Conservation (phyloP, 1,140 invertebrate species). For the silkworm (Bombyx mori) region DNA sequence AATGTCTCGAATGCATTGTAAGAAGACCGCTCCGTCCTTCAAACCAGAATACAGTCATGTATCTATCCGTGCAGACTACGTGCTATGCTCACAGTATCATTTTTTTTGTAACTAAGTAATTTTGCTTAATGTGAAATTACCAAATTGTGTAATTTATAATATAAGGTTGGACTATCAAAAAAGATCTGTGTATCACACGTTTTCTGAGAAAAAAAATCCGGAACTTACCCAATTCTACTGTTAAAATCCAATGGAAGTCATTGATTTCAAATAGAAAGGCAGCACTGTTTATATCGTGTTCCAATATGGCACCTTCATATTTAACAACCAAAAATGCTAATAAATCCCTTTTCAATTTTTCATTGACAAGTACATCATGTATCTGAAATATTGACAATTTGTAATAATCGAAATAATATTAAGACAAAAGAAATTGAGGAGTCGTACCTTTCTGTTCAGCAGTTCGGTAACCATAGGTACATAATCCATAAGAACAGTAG, state of each 20-base stretch:
- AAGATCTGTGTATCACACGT: too few relatives aligned
- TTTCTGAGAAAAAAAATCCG: too few relatives aligned
- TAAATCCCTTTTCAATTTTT: constrained; percentile 57
- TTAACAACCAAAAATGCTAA: constrained; percentile 61
- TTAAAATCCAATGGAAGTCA: constrained; percentile 66
- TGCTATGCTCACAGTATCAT: too few relatives aligned
- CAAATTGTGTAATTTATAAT: too few relatives aligned
- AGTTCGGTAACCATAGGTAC: constrained; percentile 69
- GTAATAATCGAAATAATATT: background rate
- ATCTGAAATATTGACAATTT: constrained; percentile 37
- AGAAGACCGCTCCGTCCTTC: too few relatives aligned
- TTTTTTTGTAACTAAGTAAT: too few relatives aligned
- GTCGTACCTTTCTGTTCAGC: constrained; percentile 67
- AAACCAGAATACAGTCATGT: too few relatives aligned
- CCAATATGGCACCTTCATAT: constrained; percentile 63
- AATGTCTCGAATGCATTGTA: too few relatives aligned
- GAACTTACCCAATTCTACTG: constrained; percentile 59
- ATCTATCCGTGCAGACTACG: too few relatives aligned
- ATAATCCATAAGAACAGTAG: constrained; percentile 70
- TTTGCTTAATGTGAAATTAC: too few relatives aligned
- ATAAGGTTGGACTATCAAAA: too few relatives aligned
- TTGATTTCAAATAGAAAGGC: constrained; percentile 63
- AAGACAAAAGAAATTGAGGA: background rate
- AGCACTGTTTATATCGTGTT: constrained; percentile 62
- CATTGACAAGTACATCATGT: constrained; percentile 52